Percentiles rank a stretch among this genome's conserved stretches.
These are phyloP conservation scores for Hippocampus abdominalis DNA, from an alignment of 2,113 vertebrate species.

Conservation along the genomic window DNA sequence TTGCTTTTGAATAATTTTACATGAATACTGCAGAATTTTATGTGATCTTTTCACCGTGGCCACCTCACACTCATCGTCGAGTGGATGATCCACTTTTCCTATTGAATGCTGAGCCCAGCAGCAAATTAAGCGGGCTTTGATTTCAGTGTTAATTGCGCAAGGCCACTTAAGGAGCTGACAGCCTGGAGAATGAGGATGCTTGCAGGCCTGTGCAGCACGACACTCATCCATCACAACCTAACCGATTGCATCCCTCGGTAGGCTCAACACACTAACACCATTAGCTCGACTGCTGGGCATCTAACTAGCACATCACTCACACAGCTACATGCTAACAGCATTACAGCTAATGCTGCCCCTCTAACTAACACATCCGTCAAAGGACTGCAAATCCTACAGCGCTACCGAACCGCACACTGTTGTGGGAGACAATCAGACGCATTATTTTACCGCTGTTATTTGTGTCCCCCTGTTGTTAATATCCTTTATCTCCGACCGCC, in stretches of 20 bases:
- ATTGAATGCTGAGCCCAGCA: constrained; percentile 75
- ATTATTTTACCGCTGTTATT: constrained; percentile 54
- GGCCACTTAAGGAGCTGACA: constrained; percentile 88
- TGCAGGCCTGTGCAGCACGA: constrained; percentile 71
- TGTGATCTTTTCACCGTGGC: constrained; percentile 50
- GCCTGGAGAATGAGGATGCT: constrained; percentile 77
- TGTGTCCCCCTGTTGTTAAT: constrained; percentile 54
- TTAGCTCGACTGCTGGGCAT: constrained; percentile 72
- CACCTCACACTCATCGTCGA: constrained; percentile 61
- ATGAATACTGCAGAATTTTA: constrained; percentile 30
- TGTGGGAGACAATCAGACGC: constrained; percentile 47
- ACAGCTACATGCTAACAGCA: constrained; percentile 72
- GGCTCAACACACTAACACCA: constrained; percentile 74
- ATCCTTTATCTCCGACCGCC: constrained; percentile 59
- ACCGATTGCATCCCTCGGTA: constrained; percentile 81
- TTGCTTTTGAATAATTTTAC: background rate
- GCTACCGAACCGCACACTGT: constrained; percentile 38
- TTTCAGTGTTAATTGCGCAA: constrained; percentile 84
- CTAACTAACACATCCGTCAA: constrained; percentile 72
- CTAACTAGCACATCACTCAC: constrained; percentile 74
- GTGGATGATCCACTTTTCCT: constrained; percentile 54
- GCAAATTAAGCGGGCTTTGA: constrained; percentile 86
- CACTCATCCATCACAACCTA: constrained; percentile 86
- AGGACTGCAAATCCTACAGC: constrained; percentile 58
- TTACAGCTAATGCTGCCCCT: constrained; percentile 71